A percentile compares a stretch with the other conserved stretches of the same genome.
Evolutionary conservation across 1,140 invertebrate species (phyloP).

Genomic region (Drosophila ironensis): DNA sequence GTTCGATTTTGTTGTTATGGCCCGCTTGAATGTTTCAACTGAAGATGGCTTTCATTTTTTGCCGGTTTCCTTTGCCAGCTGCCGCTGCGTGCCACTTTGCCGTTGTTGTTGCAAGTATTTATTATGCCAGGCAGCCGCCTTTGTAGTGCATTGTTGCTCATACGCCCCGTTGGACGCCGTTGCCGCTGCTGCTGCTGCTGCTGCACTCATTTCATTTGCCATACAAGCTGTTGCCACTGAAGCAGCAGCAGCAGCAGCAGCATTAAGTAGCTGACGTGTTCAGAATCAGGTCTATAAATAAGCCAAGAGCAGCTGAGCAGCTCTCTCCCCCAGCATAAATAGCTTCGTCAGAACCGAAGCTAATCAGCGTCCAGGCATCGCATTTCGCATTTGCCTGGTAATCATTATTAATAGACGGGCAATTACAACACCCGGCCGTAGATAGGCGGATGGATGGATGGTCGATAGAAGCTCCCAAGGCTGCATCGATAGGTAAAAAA

Average conservation of each 20-base stretch:
- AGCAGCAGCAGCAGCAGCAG: slow-evolving; percentile 20
- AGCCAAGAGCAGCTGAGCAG: slow-evolving; percentile 16
- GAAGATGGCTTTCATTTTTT: slow-evolving; percentile 27
- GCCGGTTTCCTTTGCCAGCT: slow-evolving; percentile 13
- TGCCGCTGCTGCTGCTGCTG: slow-evolving; percentile 41
- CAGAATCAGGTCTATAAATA: slow-evolving; percentile 75
- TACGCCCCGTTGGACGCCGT: slow-evolving; percentile 56
- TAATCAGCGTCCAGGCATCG: slow-evolving; percentile 56
- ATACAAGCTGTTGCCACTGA: slow-evolving; percentile 15
- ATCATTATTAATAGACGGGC: slow-evolving; percentile 74
- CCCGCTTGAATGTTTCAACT: neutral
- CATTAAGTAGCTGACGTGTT: slow-evolving; percentile 55
- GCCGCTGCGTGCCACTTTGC: slow-evolving; percentile 48
- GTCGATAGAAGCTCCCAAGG: slow-evolving; percentile 41
- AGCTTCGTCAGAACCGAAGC: slow-evolving; percentile 61
- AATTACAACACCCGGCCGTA: slow-evolving; percentile 66
- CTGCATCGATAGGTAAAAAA: slow-evolving; percentile 35
- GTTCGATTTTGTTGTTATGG: slow-evolving; percentile 14
- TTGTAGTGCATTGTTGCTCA: slow-evolving; percentile 67
- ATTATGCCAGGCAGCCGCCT: slow-evolving; percentile 45
- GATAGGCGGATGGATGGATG: neutral
- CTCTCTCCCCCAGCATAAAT: no score
- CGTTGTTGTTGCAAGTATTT: no score
- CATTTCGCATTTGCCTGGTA: slow-evolving; percentile 48
- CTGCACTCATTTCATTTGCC: slow-evolving; percentile 66